phyloP scores from a whole-genome alignment of 2,797 vertebrate species.

The Spinibarbus caldwelli region DNA sequence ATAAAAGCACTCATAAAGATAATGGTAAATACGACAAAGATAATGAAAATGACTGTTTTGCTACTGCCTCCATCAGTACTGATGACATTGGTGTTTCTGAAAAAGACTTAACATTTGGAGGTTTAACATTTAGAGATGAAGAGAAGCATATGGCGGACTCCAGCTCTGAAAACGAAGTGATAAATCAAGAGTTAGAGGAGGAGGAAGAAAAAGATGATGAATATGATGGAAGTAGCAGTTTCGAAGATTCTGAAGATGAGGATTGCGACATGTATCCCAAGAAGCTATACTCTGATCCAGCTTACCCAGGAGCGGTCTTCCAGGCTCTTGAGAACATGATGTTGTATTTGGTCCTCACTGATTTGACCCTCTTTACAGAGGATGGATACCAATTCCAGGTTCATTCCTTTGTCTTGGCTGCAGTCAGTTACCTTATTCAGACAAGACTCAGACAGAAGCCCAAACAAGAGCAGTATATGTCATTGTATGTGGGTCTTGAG shows the following conservation, averaged over 20 bases:
- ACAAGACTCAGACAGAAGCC: conserved; percentile 46
- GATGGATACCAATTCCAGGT: conserved; percentile 56
- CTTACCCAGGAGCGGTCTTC: conserved; percentile 60
- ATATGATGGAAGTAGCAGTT: conserved; percentile 4
- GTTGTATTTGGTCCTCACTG: conserved; percentile 70
- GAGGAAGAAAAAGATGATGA: neutral
- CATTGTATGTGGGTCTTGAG: conserved; percentile 61
- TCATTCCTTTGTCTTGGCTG: conserved; percentile 73
- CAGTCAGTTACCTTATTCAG: conserved; percentile 67
- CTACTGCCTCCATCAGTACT: neutral
- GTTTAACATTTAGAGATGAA: conserved; percentile 1
- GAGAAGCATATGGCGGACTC: neutral
- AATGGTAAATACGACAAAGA: neutral
- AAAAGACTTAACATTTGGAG: neutral
- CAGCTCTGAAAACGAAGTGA: neutral
- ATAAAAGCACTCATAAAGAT: neutral
- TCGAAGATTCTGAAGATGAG: conserved; percentile 22
- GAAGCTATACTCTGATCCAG: conserved; percentile 47
- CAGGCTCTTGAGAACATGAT: conserved; percentile 64
- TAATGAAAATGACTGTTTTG: neutral
- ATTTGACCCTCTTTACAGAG: conserved; percentile 69
- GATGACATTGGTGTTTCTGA: neutral
- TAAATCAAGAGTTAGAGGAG: conserved; percentile 5
- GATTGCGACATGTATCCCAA: conserved; percentile 10
- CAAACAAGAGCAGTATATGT: conserved; percentile 21